Evolutionary conservation across 2,113 vertebrate species (phyloP).

Genomic region (Lynx canadensis): DNA sequence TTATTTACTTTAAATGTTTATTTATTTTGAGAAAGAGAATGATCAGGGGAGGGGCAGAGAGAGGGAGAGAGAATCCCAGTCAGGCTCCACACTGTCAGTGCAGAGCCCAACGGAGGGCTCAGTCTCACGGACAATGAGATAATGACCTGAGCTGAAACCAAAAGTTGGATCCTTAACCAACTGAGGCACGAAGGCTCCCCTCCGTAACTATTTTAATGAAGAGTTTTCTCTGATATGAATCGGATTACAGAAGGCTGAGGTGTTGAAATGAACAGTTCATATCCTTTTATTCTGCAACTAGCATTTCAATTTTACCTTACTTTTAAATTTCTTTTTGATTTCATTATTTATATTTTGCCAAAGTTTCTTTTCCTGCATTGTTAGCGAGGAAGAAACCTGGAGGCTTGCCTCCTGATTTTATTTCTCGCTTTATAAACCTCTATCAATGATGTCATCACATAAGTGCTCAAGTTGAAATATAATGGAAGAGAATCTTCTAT

Average conservation of each 20-base stretch:
- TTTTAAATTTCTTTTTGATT: constrained; percentile 23
- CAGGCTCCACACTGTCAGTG: too few relatives aligned
- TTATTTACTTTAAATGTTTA: too few relatives aligned
- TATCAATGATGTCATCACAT: constrained; percentile 5
- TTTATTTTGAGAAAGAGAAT: too few relatives aligned
- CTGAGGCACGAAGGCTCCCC: too few relatives aligned
- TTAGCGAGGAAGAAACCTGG: constrained; percentile 38
- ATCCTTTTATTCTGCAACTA: constrained; percentile 25
- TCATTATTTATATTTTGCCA: constrained; percentile 47
- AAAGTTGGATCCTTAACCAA: too few relatives aligned
- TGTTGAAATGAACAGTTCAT: neutral
- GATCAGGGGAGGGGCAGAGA: too few relatives aligned
- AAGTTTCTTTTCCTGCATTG: neutral
- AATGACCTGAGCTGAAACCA: too few relatives aligned
- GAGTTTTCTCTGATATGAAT: neutral
- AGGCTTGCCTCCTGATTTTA: constrained; percentile 45
- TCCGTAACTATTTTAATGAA: constrained; percentile 10
- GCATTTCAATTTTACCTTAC: constrained; percentile 35
- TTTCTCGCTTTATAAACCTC: constrained; percentile 28
- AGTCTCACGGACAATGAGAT: too few relatives aligned
- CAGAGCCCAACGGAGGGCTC: too few relatives aligned
- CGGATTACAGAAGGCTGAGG: neutral
- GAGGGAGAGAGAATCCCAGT: too few relatives aligned
- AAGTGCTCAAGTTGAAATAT: constrained; percentile 1
- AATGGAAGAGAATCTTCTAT: neutral